A percentile compares a stretch with the other conserved stretches of the same genome.
phyloP scores from a whole-genome alignment of 2,797 vertebrate genomes.

The Ctenosaura bakeri region DNA sequence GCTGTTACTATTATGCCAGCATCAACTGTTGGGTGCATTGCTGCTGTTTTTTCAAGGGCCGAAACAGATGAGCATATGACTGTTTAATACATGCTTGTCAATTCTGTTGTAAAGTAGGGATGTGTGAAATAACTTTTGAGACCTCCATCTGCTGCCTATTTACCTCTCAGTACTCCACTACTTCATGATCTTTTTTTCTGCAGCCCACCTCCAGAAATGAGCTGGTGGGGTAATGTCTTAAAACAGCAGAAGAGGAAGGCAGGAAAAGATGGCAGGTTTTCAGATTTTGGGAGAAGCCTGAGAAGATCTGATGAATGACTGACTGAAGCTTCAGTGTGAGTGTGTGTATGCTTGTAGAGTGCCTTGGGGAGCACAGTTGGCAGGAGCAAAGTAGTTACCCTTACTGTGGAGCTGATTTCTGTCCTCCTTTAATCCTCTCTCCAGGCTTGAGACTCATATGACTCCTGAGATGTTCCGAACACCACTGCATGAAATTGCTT shows the following conservation, averaged over 20 bases:
- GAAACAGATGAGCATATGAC: neutral
- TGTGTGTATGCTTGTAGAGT: neutral
- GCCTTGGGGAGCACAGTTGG: neutral
- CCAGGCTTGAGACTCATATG: constrained; percentile 94
- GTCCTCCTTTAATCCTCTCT: constrained; percentile 27
- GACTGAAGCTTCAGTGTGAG: neutral
- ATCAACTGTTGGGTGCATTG: neutral
- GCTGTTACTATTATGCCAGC: neutral
- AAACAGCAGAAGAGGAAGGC: neutral
- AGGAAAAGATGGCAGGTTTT: neutral
- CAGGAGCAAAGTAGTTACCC: neutral
- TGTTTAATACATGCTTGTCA: neutral
- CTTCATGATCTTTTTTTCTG: neutral
- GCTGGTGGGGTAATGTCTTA: neutral
- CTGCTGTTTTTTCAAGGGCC: neutral
- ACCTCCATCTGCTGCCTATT: too few species aligned
- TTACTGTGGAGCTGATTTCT: constrained; percentile 6
- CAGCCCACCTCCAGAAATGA: neutral
- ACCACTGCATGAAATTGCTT: constrained; percentile 92
- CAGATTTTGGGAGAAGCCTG: neutral
- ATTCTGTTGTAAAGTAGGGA: neutral
- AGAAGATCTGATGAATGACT: neutral
- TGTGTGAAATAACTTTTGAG: neutral
- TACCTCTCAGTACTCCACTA: neutral
- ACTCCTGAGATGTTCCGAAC: constrained; percentile 97